Evolutionary conservation across 2,113 vertebrate genomes (phyloP), one percentile per base, ranked within the genome.

Genomic region (Oncorhynchus clarkii): DNA sequence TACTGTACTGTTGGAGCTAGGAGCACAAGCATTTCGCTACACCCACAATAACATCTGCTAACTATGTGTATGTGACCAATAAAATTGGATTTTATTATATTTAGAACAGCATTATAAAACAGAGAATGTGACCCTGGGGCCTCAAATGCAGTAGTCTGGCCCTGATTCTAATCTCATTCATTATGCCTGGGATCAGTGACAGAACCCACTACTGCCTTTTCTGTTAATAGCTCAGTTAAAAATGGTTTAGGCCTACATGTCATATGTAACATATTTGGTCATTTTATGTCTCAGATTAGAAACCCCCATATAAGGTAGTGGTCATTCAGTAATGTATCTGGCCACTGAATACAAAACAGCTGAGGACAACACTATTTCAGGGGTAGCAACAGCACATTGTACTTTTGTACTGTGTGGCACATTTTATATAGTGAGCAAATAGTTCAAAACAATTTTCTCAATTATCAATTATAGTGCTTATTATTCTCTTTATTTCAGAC

Each of bases 401-500:
- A n/a, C 5, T 9, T 67, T 67, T 18, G 14, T 27, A 27, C 27
- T 24, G 68, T 49, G 45, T 78, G 78, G 73, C 83, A 29, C n/a
- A 67, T 84, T 88, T 81, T 57, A 81, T 73, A 73, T 68, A 39
- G 68, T 72, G 73, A 78, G 70, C 71, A 82, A 84, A 84, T 65
- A 80, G 49, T 82, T 84, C 7, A 75, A 84, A 86, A 72, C 31
- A 14, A 79, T 79, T 34, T 84, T 74, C 79, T 79, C 62, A 82
- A 74, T 78, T 27, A 82, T 80, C 71, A 84, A 82, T 73, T 70
- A 80, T 75, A 81, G 82, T 84, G 79, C 13, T 77, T 54, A 79
- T 82, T 85, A 79, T 86, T 88, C 80, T 82, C 84, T 74, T 77
- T 73, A 70, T 81, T 77, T 81, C 67, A 78, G 71, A 71, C 69